A percentile compares a stretch with the other conserved stretches of the same genome.
phyloP scores from a whole-genome alignment of 2,797 vertebrate genomes.

The Rhabdomys pumilio region DNA sequence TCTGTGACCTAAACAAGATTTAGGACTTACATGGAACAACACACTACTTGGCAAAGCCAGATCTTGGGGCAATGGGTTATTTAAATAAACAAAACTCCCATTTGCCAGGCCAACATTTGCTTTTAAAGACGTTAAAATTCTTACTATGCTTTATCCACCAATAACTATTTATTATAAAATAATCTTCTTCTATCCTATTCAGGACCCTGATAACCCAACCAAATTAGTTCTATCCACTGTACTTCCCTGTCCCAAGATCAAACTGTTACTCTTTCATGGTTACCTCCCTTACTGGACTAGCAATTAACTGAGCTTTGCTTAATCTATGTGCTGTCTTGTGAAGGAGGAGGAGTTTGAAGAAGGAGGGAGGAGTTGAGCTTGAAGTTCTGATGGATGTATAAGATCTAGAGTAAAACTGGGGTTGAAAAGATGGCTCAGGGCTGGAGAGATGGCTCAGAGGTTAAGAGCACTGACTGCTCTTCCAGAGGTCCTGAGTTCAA shows the following conservation, averaged over 20 bases:
- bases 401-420: background rate
- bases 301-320: constrained; percentile 5
- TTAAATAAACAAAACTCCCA: background rate
- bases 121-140: constrained; percentile 36
- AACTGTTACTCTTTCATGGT: background rate
- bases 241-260: background rate
- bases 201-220: background rate
- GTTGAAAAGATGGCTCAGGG: background rate
- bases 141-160: background rate
- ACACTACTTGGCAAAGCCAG: background rate
- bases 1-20: background rate
- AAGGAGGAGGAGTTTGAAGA: background rate
- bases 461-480: background rate
- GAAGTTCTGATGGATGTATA: background rate
- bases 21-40: background rate
- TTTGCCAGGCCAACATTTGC: background rate
- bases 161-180: background rate
- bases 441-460: background rate
- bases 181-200: background rate
- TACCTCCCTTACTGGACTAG: background rate
- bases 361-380: too few relatives aligned
- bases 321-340: background rate
- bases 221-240: background rate
- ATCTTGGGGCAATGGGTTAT: background rate
- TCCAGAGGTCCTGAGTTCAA: background rate